Evolutionary conservation across 2,797 vertebrate genomes (phyloP), one percentile per base, ranked within the genome.

Genomic region (Cuniculus paca): DNA sequence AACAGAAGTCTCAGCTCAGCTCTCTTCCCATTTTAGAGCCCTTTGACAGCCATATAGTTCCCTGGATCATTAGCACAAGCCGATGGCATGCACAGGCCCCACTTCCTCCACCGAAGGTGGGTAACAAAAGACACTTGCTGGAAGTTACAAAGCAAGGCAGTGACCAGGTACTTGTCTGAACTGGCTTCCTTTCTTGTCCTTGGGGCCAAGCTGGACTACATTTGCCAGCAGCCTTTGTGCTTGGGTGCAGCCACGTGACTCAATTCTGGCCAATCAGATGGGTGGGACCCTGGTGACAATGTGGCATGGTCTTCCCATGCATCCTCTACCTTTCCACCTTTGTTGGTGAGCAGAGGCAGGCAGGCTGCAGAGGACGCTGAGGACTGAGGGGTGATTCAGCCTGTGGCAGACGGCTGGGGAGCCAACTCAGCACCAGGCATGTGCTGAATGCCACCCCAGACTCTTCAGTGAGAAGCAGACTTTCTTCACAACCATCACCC

Each of bases 191-290:
- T 61, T 80, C 42, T 68, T 6, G 26, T 34, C 16, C 34, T 39
- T 22, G 52, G 75, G n/a, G 60, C 31, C 65, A 19, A 75, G 13
- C 10, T 79, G 54, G 80, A 96, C 89, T 94, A 90, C 81, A 96
- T 65, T 96, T 97, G 89, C 95, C 94, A 93, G 45, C 5, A 78
- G 78, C 14, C 79, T 22, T 48, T 45, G 24, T 20, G 39, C 45
- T 3, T 31, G 36, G 11, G 17, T 26, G 0, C 31, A 34, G 24
- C 7, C 88, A 91, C 1, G 42, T 91, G 86, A 93, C 58, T 36
- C 14, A 63, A 31, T 87, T 87, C 61, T 88, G 92, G 34, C 86
- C 94, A 87, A 31, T 54, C 36, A 45, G 63, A 82, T 90, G 31
- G 93, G 17, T 42, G 26, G 42, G 95, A 45, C n/a, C 34, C 39